phyloP scores from a whole-genome alignment of 2,888 invertebrate species.

The Pelosia muscerda region DNA sequence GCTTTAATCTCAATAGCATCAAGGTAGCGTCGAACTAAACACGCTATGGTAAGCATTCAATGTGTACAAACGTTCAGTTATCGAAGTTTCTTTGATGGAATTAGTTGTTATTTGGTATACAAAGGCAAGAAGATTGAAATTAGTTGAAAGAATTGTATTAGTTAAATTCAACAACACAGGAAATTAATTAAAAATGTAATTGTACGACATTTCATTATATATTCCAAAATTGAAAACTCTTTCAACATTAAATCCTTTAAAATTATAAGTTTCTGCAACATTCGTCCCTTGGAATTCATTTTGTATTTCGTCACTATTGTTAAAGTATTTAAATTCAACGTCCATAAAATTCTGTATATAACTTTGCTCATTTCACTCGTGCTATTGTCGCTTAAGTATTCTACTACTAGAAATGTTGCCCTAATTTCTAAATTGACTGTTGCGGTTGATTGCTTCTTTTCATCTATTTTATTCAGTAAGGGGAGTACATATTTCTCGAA shows the following conservation, averaged over 20 bases:
- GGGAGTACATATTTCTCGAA: neutral
- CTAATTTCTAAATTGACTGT: conserved; percentile 39
- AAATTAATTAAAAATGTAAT: neutral
- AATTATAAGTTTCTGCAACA: neutral
- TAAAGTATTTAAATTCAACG: neutral
- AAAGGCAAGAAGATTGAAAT: conserved; percentile 21
- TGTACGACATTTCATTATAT: neutral
- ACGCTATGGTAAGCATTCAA: conserved; percentile 58
- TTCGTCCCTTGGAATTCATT: neutral
- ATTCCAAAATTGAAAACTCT: neutral
- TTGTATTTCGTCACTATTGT: neutral
- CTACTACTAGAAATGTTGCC: conserved; percentile 26
- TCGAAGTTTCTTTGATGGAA: conserved; percentile 41
- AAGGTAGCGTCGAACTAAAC: conserved; percentile 62
- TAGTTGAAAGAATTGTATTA: conserved; percentile 14
- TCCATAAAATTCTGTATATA: conserved; percentile 20
- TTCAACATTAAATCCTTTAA: neutral
- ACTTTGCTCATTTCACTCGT: conserved; percentile 22
- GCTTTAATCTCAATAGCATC: conserved; percentile 83
- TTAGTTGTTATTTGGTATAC: conserved; percentile 30
- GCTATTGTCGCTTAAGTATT: conserved; percentile 38
- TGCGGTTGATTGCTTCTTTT: conserved; percentile 30
- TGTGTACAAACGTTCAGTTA: conserved; percentile 42
- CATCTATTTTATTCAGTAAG: conserved; percentile 33
- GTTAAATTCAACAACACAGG: neutral